phyloP scores from a whole-genome alignment of 2,888 invertebrate species.

The Lobophora halterata region DNA sequence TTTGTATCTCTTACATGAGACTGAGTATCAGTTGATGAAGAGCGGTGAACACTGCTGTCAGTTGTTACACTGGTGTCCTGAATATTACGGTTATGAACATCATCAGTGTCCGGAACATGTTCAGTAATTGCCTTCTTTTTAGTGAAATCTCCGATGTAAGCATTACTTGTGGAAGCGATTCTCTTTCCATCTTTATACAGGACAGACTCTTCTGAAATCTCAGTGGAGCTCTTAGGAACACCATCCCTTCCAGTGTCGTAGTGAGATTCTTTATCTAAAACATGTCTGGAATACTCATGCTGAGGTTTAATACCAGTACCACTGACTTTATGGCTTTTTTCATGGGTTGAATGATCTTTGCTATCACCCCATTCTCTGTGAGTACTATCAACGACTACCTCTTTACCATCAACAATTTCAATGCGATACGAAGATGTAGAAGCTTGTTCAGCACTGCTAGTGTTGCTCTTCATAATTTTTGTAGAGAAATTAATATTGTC shows the following conservation, averaged over 20 bases:
- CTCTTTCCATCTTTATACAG: slow-evolving; percentile 70
- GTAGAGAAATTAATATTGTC: slow-evolving; percentile 68
- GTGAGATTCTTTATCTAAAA: slow-evolving; percentile 76
- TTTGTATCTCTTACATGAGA: slow-evolving; percentile 49
- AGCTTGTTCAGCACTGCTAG: slow-evolving; percentile 81
- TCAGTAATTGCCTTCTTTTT: slow-evolving; percentile 69
- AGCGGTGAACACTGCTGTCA: slow-evolving; percentile 43
- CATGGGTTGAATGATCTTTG: slow-evolving; percentile 72
- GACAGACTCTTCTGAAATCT: slow-evolving; percentile 65
- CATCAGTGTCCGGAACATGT: slow-evolving; percentile 47
- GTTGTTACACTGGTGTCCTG: slow-evolving; percentile 38
- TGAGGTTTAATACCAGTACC: slow-evolving; percentile 80
- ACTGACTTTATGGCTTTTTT: slow-evolving; percentile 75
- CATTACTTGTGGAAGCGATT: slow-evolving; percentile 67
- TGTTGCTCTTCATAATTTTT: slow-evolving; percentile 78
- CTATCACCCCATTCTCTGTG: slow-evolving; percentile 81
- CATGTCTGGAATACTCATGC: slow-evolving; percentile 79
- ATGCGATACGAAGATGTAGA: slow-evolving; percentile 83
- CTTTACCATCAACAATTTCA: slow-evolving; percentile 83
- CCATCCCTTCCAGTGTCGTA: slow-evolving; percentile 82
- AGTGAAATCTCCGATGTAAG: slow-evolving; percentile 69
- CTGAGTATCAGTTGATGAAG: slow-evolving; percentile 49
- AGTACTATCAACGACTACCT: slow-evolving; percentile 79
- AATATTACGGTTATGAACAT: slow-evolving; percentile 49
- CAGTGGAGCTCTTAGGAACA: slow-evolving; percentile 66